Evolutionary conservation across 2,888 invertebrate species (phyloP).

Genomic region (Heliconius charithonia): DNA sequence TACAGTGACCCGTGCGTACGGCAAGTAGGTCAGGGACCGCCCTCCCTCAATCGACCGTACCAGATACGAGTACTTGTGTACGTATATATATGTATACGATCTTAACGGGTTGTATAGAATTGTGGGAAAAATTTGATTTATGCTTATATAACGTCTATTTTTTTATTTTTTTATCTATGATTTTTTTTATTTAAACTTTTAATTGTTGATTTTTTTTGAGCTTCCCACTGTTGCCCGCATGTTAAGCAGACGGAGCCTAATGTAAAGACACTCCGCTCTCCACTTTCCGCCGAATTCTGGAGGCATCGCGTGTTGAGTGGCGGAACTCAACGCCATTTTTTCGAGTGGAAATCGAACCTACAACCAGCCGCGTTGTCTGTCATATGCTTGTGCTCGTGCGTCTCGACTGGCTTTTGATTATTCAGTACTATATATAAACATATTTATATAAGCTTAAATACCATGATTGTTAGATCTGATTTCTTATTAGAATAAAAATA

Average conservation of each 20-base stretch:
- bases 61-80: conserved; percentile 26
- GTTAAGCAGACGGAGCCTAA: too few species aligned
- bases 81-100: conserved; percentile 17
- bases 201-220: not conserved
- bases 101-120: conserved; percentile 33
- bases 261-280: too few species aligned
- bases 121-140: conserved; percentile 23
- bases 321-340: too few species aligned
- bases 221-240: too few species aligned
- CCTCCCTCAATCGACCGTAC: conserved; percentile 74
- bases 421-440: not conserved
- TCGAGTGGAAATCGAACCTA: too few species aligned
- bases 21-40: conserved; percentile 66
- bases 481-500: not conserved
- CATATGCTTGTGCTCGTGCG: too few species aligned
- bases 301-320: too few species aligned
- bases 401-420: not conserved
- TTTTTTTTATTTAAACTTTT: not conserved
- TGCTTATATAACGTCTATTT: not conserved
- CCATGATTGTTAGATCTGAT: not conserved
- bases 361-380: too few species aligned
- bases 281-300: too few species aligned
- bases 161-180: not conserved
- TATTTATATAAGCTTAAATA: not conserved
- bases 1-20: conserved; percentile 83